Percentiles rank a stretch among this genome's conserved stretches.
phyloP scores from a whole-genome alignment of 2,113 vertebrate genomes.

The Atrichornis clamosus region DNA sequence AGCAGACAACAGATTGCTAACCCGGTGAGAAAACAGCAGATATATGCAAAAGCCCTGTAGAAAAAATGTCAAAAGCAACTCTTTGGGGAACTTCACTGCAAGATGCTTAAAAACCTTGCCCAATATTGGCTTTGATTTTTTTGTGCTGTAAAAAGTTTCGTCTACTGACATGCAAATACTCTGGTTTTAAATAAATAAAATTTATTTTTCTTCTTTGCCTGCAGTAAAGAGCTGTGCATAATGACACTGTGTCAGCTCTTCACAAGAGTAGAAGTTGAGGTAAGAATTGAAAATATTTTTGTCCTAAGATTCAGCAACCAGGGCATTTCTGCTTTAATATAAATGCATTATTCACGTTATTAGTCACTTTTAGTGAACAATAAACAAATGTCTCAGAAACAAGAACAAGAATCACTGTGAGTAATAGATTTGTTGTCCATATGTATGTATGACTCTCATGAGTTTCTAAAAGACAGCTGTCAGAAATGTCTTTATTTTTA shows the following conservation, averaged over 20 bases:
- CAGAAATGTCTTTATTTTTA: background rate
- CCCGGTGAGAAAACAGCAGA: background rate
- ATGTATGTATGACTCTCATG: background rate
- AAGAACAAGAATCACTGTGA: background rate
- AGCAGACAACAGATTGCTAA: background rate
- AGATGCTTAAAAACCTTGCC: background rate
- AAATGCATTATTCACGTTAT: background rate
- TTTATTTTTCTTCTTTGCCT: background rate
- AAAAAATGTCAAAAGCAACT: background rate
- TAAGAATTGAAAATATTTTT: slow-evolving; percentile 57
- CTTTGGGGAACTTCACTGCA: background rate
- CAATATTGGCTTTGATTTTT: background rate
- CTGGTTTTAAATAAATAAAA: background rate
- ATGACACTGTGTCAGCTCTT: slow-evolving; percentile 88
- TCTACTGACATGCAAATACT: background rate
- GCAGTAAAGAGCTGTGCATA: slow-evolving; percentile 80
- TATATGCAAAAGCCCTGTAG: background rate
- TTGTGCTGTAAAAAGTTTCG: background rate
- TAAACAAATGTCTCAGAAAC: background rate
- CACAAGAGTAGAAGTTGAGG: slow-evolving; percentile 94
- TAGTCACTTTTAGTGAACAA: background rate
- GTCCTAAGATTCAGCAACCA: background rate
- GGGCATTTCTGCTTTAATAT: background rate
- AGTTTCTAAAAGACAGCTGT: background rate
- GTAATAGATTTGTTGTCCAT: background rate